These are phyloP conservation scores for Scolopax rusticola DNA, from an alignment of 2,797 vertebrate species.

Conservation along the genomic window DNA sequence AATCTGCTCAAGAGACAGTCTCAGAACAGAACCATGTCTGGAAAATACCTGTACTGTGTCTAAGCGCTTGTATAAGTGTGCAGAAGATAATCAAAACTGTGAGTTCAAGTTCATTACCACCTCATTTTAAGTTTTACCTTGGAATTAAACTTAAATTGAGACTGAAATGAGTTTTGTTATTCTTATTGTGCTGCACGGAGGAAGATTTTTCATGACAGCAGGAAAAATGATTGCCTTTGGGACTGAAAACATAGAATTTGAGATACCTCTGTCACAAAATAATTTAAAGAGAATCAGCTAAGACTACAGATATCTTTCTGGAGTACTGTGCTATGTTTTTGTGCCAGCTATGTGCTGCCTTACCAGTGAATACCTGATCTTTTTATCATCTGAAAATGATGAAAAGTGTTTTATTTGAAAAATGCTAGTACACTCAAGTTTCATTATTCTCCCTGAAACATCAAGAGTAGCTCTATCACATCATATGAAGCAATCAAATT, in stretches of 20 bases:
- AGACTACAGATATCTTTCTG: not conserved
- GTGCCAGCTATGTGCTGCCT: not conserved
- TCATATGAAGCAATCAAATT: not conserved
- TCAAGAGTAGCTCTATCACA: not conserved
- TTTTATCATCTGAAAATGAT: not conserved
- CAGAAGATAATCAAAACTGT: slow-evolving; percentile 1
- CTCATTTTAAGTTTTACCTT: slow-evolving; percentile 53
- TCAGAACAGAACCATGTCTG: not conserved
- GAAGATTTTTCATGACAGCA: not conserved
- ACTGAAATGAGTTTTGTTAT: slow-evolving; percentile 59
- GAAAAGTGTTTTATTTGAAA: not conserved
- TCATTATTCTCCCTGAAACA: not conserved
- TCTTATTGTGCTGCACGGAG: not conserved
- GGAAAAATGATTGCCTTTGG: slow-evolving; percentile 29
- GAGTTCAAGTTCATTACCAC: slow-evolving; percentile 62
- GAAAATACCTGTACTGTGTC: not conserved
- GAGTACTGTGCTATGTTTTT: not conserved
- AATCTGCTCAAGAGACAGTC: not conserved
- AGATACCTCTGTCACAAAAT: not conserved
- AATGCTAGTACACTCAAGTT: not conserved
- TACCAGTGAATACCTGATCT: not conserved
- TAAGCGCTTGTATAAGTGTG: not conserved
- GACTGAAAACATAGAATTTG: not conserved
- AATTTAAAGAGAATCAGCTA: not conserved
- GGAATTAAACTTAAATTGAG: slow-evolving; percentile 67